Evolutionary conservation across 2,888 invertebrate genomes (phyloP).

Genomic region (Odontothrips loti): DNA sequence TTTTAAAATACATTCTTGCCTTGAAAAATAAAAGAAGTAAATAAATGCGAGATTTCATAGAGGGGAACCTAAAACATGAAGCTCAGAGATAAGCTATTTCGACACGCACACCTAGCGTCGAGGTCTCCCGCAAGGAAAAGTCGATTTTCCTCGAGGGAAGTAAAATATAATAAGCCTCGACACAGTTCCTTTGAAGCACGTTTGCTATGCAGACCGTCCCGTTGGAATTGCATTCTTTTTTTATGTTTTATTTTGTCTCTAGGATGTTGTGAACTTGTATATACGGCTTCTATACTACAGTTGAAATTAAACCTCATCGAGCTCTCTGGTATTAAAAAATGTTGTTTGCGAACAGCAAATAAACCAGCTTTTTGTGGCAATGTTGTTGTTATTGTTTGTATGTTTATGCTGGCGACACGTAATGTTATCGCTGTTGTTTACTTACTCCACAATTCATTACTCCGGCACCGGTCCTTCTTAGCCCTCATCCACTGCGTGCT

Average conservation of each 20-base stretch:
- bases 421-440: not conserved
- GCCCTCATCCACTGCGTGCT: not conserved
- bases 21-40: too few species aligned
- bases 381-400: not conserved
- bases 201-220: not conserved
- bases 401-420: not conserved
- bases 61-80: too few species aligned
- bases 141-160: not conserved
- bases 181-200: not conserved
- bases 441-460: too few species aligned
- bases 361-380: not conserved
- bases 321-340: too few species aligned
- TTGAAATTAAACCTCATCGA: too few species aligned
- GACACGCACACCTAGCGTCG: not conserved
- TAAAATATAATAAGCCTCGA: too few species aligned
- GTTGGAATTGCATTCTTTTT: too few species aligned
- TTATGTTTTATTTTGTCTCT: slow-evolving; percentile 9
- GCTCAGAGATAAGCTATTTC: too few species aligned
- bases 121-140: not conserved
- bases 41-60: too few species aligned
- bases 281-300: not conserved
- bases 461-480: too few species aligned
- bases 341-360: slow-evolving; percentile 51
- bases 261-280: not conserved
- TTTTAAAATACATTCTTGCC: too few species aligned